These are phyloP conservation scores for Choristoneura rosaceana DNA, from an alignment of 2,888 invertebrate genomes.

Conservation along the genomic window DNA sequence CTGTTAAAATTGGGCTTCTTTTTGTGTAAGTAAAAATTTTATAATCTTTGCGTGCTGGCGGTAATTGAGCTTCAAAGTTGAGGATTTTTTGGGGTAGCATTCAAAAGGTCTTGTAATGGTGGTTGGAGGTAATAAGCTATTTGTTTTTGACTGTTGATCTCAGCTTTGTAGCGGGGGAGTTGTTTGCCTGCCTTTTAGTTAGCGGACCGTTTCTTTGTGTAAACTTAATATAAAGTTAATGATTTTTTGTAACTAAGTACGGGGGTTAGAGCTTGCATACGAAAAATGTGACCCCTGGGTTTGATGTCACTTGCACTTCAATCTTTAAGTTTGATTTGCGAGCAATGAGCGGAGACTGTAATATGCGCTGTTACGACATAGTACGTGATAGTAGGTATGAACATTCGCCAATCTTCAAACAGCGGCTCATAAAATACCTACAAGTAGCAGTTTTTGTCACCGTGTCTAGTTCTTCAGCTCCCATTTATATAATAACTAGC, in stretches of 20 bases:
- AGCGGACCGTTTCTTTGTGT: constrained; percentile 37
- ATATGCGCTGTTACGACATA: no score
- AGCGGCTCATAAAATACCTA: no score
- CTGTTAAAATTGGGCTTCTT: neutral
- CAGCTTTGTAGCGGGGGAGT: constrained; percentile 28
- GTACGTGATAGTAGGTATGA: no score
- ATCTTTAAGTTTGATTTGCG: neutral
- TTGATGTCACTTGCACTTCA: neutral
- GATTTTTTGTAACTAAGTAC: constrained; percentile 10
- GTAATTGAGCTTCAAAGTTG: neutral
- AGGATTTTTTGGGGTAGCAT: neutral
- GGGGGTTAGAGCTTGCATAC: neutral
- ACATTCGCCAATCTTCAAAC: no score
- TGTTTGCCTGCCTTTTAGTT: constrained; percentile 40
- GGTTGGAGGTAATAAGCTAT: constrained; percentile 37
- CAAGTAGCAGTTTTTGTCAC: no score
- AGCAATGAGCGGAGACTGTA: no score
- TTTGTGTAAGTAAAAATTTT: neutral
- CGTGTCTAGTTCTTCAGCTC: no score
- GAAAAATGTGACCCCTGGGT: neutral
- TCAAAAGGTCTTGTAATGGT: neutral
- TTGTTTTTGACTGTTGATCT: constrained; percentile 41
- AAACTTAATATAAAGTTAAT: constrained; percentile 40
- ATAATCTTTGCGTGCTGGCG: neutral
- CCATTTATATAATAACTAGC: no score